Evolutionary conservation across 2,113 vertebrate species (phyloP), one percentile per base, ranked within the genome.

Genomic region (Neotragus pygmaeus): DNA sequence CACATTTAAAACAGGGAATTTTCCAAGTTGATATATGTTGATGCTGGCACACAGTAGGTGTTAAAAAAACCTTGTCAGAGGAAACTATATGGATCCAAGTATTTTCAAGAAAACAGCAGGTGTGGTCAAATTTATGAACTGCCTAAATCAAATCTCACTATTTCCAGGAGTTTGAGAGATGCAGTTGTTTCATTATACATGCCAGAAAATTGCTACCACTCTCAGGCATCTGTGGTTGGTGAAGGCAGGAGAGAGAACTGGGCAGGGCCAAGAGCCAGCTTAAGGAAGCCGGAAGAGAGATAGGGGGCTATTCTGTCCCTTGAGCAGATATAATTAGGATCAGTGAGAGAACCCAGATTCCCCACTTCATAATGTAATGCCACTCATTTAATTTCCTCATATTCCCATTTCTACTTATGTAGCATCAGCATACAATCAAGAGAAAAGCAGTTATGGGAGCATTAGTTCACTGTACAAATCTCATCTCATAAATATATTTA

Each of bases 91-190:
- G n/a, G 13, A 30, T 95, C 64, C 94, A 58, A 33, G 66, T 93
- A 91, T 66, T 94, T 55, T 45, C n/a, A 90, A 75, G 51, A 80
- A 96, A 94, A 90, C 6, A 95, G 94, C 21, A 97, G 33, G 47
- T 90, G 13, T 93, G 47, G 81, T 90, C 91, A 97, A 96, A 81
- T 84, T 73, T 93, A 84, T 81, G 85, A 95, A 84, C 28, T 91
- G 57, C 45, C 5, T 64, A 96, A 83, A 64, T 53, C 43, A 88
- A 13, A 85, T 55, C 58, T 94, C 28, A 70, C 25, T 49, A 60
- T 80, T 97, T 97, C 21, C 39, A 97, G 47, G 75, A 70, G 55
- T 85, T 43, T 90, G 49, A 97, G 83, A 97, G 77, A 84, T 53
- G n/a, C 45, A 90, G 77, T 43, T 91, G 45, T 95, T 96, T 94